Evolutionary conservation across 1,140 invertebrate species (phyloP), one percentile per base, ranked within the genome.

Genomic region (Samia ricini): DNA sequence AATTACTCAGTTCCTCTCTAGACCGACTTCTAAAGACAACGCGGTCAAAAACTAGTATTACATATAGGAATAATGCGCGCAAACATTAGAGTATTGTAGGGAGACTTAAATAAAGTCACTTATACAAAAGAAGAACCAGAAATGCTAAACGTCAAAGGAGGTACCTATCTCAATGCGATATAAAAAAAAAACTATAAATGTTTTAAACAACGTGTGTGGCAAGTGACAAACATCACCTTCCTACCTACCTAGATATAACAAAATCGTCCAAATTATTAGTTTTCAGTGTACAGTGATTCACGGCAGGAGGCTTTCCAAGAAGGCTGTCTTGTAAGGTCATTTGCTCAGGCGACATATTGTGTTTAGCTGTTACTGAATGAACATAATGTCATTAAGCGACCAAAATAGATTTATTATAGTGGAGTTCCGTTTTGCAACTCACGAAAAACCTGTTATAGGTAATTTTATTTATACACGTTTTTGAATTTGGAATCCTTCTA

Each of bases 241-340:
- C 49, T 33, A 36, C 24, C 21, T 69, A 66, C 72, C 57, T 42
- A 42, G 15, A 42, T 42, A 42, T 12, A 75, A 70, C 66, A 61
- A 64, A 65, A 33, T 50, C 26, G 60, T 60, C 69, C 68, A 81
- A 66, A 60, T 57, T 73, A 71, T 78, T 67, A 71, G 72, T 71
- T 74, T 79, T 71, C 68, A 65, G 63, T 71, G 61, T 49, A 71
- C 71, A 72, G 68, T 72, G 23, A 26, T 26, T 60, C 84, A 26
- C 83, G 21, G 67, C 74, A 54, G 83, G 83, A 69, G 68, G 61
- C 62, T 71, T 72, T 74, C 71, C 60, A 33, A 58, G 71, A 76
- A 70, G 64, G 56, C 12, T 29, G 63, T 68, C 71, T 72, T 68
- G 61, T 68, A 36, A 42, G 33, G 33, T 42, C 66, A 66, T 64